Evolutionary conservation across 2,888 invertebrate species (phyloP).

Genomic region (Podotricha telesiphe): DNA sequence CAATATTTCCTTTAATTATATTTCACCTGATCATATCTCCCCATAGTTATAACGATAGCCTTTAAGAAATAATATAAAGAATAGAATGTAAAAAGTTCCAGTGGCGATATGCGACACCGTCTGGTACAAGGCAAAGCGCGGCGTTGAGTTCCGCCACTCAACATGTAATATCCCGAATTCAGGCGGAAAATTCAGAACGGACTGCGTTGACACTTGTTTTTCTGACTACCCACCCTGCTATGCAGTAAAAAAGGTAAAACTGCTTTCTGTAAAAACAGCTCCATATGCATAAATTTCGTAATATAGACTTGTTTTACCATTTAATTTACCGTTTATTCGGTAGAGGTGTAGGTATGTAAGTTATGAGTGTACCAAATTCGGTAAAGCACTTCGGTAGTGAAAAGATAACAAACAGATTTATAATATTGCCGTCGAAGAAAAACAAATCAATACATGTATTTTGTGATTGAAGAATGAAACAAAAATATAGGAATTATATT

Average conservation of each 20-base stretch:
- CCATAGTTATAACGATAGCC: not conserved
- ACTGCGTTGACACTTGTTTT: too few relatives aligned
- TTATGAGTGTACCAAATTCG: conserved; percentile 2
- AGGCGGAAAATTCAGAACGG: too few relatives aligned
- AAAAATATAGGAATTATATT: not conserved
- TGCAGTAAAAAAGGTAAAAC: too few relatives aligned
- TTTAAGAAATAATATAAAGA: not conserved
- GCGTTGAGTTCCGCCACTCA: too few relatives aligned
- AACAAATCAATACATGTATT: not conserved
- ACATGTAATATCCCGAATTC: too few relatives aligned
- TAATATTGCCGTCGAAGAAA: not conserved
- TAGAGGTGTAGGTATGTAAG: not conserved
- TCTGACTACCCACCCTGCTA: too few relatives aligned
- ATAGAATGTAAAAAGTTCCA: not conserved
- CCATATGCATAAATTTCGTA: not conserved
- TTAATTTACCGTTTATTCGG: not conserved
- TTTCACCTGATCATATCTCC: not conserved
- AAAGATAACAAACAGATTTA: conserved; percentile 8
- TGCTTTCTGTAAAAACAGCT: too few relatives aligned
- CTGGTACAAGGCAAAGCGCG: too few relatives aligned
- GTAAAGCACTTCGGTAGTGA: not conserved
- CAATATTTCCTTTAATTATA: not conserved
- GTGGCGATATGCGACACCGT: too few relatives aligned
- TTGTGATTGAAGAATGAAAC: not conserved
- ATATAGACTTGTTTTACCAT: not conserved